phyloP scores from a whole-genome alignment of 2,888 invertebrate species.

The Eugnorisma glareosa region DNA sequence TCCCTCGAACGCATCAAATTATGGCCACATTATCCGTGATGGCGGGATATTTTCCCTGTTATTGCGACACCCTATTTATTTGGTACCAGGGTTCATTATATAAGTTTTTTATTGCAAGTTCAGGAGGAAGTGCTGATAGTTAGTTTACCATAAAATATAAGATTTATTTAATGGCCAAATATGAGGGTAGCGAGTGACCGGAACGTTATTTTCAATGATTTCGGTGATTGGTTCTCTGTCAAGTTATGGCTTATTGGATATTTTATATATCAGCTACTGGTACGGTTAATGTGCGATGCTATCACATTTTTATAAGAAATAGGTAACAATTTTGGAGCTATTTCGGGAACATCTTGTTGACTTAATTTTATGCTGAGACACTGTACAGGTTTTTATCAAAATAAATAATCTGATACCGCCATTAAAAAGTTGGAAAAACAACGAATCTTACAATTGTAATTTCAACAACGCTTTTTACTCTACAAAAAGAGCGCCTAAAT shows the following conservation, averaged over 20 bases:
- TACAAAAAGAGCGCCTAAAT: background rate
- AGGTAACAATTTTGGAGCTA: background rate
- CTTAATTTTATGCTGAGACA: background rate
- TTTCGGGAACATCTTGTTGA: background rate
- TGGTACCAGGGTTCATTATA: constrained; percentile 57
- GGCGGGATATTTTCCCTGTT: constrained; percentile 60
- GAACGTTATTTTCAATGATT: constrained; percentile 64
- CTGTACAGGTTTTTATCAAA: background rate
- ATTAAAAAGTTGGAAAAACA: background rate
- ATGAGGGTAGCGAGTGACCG: constrained; percentile 56
- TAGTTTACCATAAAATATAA: constrained; percentile 67
- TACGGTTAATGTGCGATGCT: background rate
- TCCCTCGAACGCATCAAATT: constrained; percentile 71
- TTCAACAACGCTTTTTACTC: background rate
- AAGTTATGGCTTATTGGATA: constrained; percentile 39
- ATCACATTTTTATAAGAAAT: background rate
- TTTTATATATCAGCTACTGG: constrained; percentile 12
- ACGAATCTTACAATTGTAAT: background rate
- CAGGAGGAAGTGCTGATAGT: constrained; percentile 52
- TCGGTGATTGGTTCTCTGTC: constrained; percentile 52
- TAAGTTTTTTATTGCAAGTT: constrained; percentile 67
- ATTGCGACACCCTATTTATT: constrained; percentile 67
- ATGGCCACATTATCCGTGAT: constrained; percentile 73
- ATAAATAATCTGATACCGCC: background rate
- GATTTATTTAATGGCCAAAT: constrained; percentile 65